These are phyloP conservation scores for Syngnathus scovelli DNA, from an alignment of 2,113 vertebrate species.

Conservation along the genomic window DNA sequence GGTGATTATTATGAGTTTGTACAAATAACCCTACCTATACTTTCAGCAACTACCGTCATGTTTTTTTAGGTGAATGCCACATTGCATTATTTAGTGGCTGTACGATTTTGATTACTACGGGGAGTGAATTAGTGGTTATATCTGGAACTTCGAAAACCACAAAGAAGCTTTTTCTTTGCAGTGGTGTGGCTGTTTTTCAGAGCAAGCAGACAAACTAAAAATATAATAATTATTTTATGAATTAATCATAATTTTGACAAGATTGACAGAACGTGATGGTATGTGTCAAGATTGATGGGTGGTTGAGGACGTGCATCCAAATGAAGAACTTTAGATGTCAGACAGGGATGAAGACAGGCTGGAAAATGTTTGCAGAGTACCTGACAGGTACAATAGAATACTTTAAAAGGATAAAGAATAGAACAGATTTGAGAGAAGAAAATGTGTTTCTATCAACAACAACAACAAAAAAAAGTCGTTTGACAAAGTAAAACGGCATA, in stretches of 20 bases:
- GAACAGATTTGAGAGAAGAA: not conserved
- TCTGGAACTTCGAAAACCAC: conserved; percentile 26
- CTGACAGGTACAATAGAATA: not conserved
- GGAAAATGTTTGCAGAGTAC: not conserved
- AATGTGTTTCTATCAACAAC: not conserved
- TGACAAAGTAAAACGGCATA: not conserved
- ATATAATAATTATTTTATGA: conserved; percentile 8
- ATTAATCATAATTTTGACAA: not conserved
- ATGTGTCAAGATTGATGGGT: conserved; percentile 2
- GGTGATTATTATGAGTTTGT: no score
- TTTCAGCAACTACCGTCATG: no score
- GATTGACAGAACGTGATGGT: not conserved
- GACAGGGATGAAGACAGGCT: no score
- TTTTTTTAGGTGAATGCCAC: no score
- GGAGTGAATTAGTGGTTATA: conserved; percentile 48
- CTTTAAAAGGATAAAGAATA: not conserved
- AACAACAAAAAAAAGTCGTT: not conserved
- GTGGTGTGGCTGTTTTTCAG: conserved; percentile 50
- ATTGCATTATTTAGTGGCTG: no score
- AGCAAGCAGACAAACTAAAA: conserved; percentile 15
- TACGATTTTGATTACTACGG: no score
- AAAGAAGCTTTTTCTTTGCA: conserved; percentile 27
- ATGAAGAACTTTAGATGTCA: not conserved
- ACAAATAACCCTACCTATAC: no score
- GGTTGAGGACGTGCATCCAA: not conserved